These are phyloP conservation scores for Oostethus manadensis DNA, from an alignment of 2,113 vertebrate genomes.

Conservation along the genomic window DNA sequence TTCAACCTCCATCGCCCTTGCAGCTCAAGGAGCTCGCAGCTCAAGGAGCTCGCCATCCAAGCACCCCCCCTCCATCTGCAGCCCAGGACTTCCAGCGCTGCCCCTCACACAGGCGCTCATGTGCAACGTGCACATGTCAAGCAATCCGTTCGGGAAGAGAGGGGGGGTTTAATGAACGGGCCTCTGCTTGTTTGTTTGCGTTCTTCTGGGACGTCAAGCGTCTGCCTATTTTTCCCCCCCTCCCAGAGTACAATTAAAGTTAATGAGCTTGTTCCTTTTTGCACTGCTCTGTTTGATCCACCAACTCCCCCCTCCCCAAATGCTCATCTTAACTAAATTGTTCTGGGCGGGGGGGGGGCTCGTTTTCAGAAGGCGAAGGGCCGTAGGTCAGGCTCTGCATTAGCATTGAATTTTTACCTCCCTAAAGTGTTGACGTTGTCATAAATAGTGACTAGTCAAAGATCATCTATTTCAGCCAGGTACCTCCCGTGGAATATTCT, in stretches of 20 bases:
- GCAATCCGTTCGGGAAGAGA: conserved; percentile 47
- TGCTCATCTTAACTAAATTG: neutral
- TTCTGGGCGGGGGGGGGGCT: too few relatives aligned
- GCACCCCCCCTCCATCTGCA: conserved; percentile 29
- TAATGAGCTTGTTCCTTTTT: conserved; percentile 50
- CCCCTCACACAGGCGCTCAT: conserved; percentile 61
- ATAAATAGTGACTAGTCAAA: too few relatives aligned
- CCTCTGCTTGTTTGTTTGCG: conserved; percentile 49
- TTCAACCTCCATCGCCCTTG: conserved; percentile 11
- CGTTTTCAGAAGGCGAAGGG: too few relatives aligned
- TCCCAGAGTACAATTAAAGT: conserved; percentile 44
- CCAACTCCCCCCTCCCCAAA: neutral
- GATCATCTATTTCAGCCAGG: too few relatives aligned
- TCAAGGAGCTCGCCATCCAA: conserved; percentile 1
- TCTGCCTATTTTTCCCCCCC: conserved; percentile 47
- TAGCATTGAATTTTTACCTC: too few relatives aligned
- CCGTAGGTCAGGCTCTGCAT: too few relatives aligned
- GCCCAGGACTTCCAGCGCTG: conserved; percentile 31
- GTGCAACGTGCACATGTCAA: conserved; percentile 67
- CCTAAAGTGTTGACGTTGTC: too few relatives aligned
- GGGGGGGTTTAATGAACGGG: conserved; percentile 18
- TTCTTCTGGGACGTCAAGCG: conserved; percentile 49
- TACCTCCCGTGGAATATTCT: too few relatives aligned
- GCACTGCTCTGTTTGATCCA: conserved; percentile 5
- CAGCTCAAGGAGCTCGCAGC: conserved; percentile 7